phyloP scores from a whole-genome alignment of 2,113 vertebrate genomes.

The Solea senegalensis region DNA sequence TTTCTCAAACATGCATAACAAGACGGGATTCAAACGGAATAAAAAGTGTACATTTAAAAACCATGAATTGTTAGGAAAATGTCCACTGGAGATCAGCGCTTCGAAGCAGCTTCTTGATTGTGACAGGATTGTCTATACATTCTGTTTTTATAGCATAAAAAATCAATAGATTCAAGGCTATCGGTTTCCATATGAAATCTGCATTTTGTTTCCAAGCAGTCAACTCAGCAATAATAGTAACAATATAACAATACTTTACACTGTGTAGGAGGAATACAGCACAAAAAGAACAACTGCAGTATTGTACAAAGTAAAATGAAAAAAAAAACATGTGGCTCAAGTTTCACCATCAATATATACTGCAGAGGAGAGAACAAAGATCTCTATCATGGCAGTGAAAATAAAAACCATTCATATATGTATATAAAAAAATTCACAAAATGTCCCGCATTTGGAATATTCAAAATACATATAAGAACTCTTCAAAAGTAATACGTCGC shows the following conservation, averaged over 20 bases:
- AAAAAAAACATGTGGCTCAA: constrained; percentile 56
- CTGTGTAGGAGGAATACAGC: constrained; percentile 61
- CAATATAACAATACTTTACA: constrained; percentile 58
- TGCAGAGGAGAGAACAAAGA: constrained; percentile 73
- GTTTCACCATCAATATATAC: constrained; percentile 67
- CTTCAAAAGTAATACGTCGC: constrained; percentile 58
- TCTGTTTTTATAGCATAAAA: constrained; percentile 74
- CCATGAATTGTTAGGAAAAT: constrained; percentile 48
- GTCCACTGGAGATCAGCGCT: constrained; percentile 62
- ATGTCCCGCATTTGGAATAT: constrained; percentile 83
- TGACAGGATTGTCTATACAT: constrained; percentile 85
- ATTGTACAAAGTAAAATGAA: constrained; percentile 54
- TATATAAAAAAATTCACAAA: constrained; percentile 81
- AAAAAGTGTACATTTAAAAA: constrained; percentile 43
- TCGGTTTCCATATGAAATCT: constrained; percentile 75
- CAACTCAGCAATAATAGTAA: constrained; percentile 55
- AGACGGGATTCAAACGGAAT: neutral
- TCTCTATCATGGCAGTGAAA: constrained; percentile 79
- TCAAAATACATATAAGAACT: constrained; percentile 79
- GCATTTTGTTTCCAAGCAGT: constrained; percentile 69
- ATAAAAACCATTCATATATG: constrained; percentile 66
- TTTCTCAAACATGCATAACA: constrained; percentile 9
- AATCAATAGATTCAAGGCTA: constrained; percentile 77
- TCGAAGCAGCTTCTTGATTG: constrained; percentile 58
- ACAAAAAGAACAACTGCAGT: constrained; percentile 62